Evolutionary conservation across 1,140 invertebrate genomes (phyloP).

Genomic region (Dryas iulia): DNA sequence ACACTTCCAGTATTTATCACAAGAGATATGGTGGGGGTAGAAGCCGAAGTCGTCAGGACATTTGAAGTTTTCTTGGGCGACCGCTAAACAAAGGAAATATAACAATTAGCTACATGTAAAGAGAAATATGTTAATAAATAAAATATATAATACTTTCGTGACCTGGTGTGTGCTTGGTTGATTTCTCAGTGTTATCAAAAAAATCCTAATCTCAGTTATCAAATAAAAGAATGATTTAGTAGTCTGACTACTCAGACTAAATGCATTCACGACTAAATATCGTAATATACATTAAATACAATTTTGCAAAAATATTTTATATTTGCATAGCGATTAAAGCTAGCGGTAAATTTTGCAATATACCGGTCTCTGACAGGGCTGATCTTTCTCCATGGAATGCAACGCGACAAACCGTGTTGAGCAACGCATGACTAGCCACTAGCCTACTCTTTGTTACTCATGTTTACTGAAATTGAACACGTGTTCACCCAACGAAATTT

Average conservation of each 20-base stretch:
- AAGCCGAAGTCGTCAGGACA: constrained; percentile 97
- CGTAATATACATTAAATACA: not conserved
- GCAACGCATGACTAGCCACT: constrained; percentile 41
- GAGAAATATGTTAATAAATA: not conserved
- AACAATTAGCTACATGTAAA: not conserved
- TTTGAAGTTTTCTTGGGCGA: constrained; percentile 91
- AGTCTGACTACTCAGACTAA: too few species aligned
- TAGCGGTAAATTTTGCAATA: constrained; percentile 59
- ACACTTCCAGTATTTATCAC: constrained; percentile 98
- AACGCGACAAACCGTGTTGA: constrained; percentile 49
- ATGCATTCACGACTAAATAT: too few species aligned
- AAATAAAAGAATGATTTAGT: too few species aligned
- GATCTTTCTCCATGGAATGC: constrained; percentile 68
- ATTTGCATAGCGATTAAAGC: constrained; percentile 36
- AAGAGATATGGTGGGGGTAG: constrained; percentile 93
- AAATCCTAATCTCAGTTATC: too few species aligned
- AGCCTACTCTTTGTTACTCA: constrained; percentile 31
- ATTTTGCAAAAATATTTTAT: not conserved
- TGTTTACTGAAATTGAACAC: not conserved
- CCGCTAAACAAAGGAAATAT: constrained; percentile 80
- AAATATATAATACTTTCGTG: too few species aligned
- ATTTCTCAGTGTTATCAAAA: too few species aligned
- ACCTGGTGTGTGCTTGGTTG: not conserved
- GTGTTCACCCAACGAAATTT: too few species aligned
- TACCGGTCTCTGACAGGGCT: constrained; percentile 57